Evolutionary conservation across 2,888 invertebrate species (phyloP).

Genomic region (Apoda limacodes): DNA sequence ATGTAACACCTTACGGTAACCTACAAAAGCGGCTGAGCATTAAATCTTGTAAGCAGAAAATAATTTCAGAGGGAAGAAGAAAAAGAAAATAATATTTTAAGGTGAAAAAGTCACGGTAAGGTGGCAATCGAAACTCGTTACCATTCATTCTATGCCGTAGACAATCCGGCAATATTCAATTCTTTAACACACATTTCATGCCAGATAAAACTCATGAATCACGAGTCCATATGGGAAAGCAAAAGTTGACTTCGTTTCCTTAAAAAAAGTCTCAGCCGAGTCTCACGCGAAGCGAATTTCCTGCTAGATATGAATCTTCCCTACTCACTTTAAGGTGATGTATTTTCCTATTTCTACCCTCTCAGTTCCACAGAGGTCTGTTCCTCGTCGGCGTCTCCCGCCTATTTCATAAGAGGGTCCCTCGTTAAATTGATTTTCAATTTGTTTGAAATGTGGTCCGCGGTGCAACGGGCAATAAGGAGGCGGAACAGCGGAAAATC

Average conservation of each 20-base stretch:
- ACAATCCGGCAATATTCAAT: conserved; percentile 56
- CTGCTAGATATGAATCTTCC: conserved; percentile 68
- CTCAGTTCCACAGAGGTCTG: conserved; percentile 29
- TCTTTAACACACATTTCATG: conserved; percentile 58
- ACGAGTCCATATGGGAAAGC: conserved; percentile 57
- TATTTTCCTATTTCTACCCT: conserved; percentile 65
- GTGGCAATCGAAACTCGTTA: conserved; percentile 34
- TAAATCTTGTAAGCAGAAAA: conserved; percentile 38
- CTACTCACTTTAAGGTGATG: conserved; percentile 68
- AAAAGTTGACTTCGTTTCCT: conserved; percentile 50
- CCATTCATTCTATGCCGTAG: conserved; percentile 39
- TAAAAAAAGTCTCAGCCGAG: conserved; percentile 52
- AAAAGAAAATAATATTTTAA: too few relatives aligned
- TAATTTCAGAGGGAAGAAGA: conserved; percentile 26
- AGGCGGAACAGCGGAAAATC: conserved; percentile 61
- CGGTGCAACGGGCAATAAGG: conserved; percentile 53
- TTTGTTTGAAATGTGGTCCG: conserved; percentile 65
- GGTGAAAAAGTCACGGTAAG: too few relatives aligned
- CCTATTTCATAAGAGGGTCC: conserved; percentile 39
- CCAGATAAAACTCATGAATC: conserved; percentile 68
- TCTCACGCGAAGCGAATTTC: conserved; percentile 63
- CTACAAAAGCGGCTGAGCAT: too few relatives aligned
- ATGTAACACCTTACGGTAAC: too few relatives aligned
- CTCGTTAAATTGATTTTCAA: conserved; percentile 66
- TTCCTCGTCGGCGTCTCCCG: conserved; percentile 34